A percentile compares a stretch with the other conserved stretches of the same genome.
Evolutionary conservation across 2,888 invertebrate genomes (phyloP).

Genomic region (Brachyopa scutellaris): DNA sequence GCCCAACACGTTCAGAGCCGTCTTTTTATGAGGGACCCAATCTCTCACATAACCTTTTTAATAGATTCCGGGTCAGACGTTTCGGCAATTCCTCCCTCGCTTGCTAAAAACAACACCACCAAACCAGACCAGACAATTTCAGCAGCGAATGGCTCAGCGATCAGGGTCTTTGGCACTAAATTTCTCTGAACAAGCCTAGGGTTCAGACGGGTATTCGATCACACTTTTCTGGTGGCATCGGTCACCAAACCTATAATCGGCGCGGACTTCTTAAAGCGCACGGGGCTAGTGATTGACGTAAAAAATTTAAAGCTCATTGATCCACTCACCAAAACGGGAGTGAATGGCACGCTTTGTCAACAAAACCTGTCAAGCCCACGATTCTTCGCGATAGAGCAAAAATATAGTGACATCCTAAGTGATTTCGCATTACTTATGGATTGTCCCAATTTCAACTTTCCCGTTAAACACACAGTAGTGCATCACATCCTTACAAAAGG

Average conservation of each 20-base stretch:
- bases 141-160: slow-evolving; percentile 35
- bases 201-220: slow-evolving; percentile 21
- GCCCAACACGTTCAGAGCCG: slow-evolving; percentile 4
- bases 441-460: not conserved
- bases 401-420: not conserved
- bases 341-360: not conserved
- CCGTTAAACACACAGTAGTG: slow-evolving; percentile 9
- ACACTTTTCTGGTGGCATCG: slow-evolving; percentile 31
- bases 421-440: not conserved
- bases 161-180: slow-evolving; percentile 20
- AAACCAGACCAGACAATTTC: slow-evolving; percentile 3
- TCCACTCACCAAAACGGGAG: not conserved
- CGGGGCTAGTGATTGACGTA: slow-evolving; percentile 27
- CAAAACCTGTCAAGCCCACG: slow-evolving; percentile 1
- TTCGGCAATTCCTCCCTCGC: not conserved
- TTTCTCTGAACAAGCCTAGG: not conserved
- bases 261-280: slow-evolving; percentile 30
- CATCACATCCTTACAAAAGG: slow-evolving; percentile 36
- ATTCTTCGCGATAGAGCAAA: not conserved
- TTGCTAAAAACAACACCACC: not conserved
- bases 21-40: slow-evolving; percentile 14
- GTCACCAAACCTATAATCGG: slow-evolving; percentile 49
- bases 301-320: slow-evolving; percentile 24
- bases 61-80: slow-evolving; percentile 19
- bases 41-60: slow-evolving; percentile 15